These are phyloP conservation scores for Synanthedon tipuliformis DNA, from an alignment of 2,888 invertebrate genomes.

Conservation along the genomic window DNA sequence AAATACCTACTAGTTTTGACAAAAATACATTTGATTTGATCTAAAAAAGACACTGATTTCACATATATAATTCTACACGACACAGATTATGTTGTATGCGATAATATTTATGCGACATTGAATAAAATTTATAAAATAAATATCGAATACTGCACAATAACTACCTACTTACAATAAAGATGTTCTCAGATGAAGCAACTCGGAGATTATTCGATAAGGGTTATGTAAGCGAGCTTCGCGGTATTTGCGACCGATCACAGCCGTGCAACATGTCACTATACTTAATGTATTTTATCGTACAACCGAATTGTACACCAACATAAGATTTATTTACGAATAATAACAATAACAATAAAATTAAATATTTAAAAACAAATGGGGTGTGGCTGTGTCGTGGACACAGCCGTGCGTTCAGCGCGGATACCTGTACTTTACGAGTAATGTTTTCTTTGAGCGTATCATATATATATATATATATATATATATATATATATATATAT, in stretches of 20 bases:
- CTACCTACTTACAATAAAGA: conserved; percentile 37
- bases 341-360: neutral
- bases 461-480: no score
- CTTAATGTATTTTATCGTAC: conserved; percentile 3
- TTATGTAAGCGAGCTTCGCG: conserved; percentile 14
- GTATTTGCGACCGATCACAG: conserved; percentile 1
- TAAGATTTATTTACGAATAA: conserved; percentile 7
- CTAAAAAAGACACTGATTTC: neutral
- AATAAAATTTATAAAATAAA: conserved; percentile 28
- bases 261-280: conserved; percentile 7
- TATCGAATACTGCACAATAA: conserved; percentile 43
- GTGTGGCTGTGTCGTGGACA: neutral
- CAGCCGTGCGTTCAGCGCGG: no score
- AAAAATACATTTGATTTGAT: neutral
- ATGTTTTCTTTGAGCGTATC: no score
- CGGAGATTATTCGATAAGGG: conserved; percentile 22
- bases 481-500: no score
- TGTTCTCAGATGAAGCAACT: conserved; percentile 35
- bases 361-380: neutral
- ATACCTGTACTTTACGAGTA: no score
- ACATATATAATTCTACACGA: neutral
- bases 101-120: neutral
- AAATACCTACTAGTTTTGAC: neutral
- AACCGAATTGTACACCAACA: conserved; percentile 6
- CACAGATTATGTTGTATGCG: neutral